Evolutionary conservation across 1,140 invertebrate species (phyloP).

Genomic region (Globodera rostochiensis): DNA sequence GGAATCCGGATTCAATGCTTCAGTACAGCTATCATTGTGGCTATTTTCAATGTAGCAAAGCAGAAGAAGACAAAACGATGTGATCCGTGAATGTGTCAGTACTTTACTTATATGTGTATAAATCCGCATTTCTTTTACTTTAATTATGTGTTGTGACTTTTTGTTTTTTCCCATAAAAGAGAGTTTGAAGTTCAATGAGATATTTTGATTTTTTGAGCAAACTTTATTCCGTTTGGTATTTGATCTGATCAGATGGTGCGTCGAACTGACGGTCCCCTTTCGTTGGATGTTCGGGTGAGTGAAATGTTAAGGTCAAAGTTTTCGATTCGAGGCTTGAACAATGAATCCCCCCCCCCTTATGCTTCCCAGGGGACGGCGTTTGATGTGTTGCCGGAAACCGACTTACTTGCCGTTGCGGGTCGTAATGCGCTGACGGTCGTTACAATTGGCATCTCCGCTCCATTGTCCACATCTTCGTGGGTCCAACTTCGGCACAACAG

Average conservation of each 20-base stretch:
- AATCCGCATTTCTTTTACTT: not conserved
- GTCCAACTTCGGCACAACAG: slow-evolving; percentile 29
- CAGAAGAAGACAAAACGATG: not conserved
- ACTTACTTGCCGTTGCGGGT: slow-evolving; percentile 17
- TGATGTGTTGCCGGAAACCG: slow-evolving; percentile 23
- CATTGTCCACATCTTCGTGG: slow-evolving; percentile 3
- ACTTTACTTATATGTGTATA: not conserved
- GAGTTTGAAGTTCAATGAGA: too few relatives aligned
- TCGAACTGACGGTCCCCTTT: slow-evolving; percentile 3
- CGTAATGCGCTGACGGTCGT: slow-evolving; percentile 10
- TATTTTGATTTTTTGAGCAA: too few relatives aligned
- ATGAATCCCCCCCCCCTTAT: not conserved
- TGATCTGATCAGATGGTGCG: not conserved
- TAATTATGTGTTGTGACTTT: not conserved
- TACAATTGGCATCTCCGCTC: not conserved
- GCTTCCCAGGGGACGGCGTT: slow-evolving; percentile 17
- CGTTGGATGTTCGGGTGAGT: slow-evolving; percentile 15
- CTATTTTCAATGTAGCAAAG: slow-evolving; percentile 72
- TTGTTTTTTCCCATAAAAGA: not conserved
- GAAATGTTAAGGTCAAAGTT: not conserved
- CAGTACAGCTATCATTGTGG: slow-evolving; percentile 85
- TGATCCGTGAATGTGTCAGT: not conserved
- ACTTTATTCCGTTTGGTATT: not conserved
- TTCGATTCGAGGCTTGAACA: not conserved
- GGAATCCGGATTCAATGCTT: slow-evolving; percentile 90